Conservation (phyloP, 2,113 vertebrate genomes). For the Charadrius vociferus region DNA sequence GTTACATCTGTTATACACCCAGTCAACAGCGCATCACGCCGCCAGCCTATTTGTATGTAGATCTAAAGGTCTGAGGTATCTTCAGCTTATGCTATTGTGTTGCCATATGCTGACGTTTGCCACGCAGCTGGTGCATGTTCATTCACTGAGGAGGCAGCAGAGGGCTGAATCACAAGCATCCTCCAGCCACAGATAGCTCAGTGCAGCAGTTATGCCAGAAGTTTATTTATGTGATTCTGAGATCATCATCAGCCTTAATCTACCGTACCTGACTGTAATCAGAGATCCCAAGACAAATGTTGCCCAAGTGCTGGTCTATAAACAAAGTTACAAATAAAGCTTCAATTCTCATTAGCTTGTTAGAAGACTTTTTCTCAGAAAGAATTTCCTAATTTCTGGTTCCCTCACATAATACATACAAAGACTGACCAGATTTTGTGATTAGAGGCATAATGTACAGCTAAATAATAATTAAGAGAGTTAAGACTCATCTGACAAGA, state of each 20-base stretch:
- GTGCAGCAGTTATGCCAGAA: neutral
- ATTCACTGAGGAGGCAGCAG: neutral
- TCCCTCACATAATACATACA: neutral
- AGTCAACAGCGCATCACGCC: accelerated
- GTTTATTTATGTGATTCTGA: constrained; percentile 12
- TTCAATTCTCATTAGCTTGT: neutral
- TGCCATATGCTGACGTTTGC: neutral
- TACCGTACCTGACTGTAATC: neutral
- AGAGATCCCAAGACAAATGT: neutral
- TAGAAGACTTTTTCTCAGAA: neutral
- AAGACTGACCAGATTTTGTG: neutral
- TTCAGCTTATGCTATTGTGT: neutral
- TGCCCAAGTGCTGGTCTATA: neutral
- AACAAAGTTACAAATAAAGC: neutral
- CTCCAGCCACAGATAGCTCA: accelerated
- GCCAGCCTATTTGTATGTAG: neutral
- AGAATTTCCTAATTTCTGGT: neutral
- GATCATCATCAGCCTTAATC: neutral
- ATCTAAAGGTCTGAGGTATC: neutral
- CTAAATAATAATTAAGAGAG: constrained; percentile 15
- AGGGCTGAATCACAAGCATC: constrained; percentile 2
- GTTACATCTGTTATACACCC: neutral
- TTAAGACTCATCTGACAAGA: constrained; percentile 2
- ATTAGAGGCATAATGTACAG: neutral
- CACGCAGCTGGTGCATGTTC: neutral